Evolutionary conservation across 2,888 invertebrate species (phyloP).

Genomic region (Odontocerum albicorne): DNA sequence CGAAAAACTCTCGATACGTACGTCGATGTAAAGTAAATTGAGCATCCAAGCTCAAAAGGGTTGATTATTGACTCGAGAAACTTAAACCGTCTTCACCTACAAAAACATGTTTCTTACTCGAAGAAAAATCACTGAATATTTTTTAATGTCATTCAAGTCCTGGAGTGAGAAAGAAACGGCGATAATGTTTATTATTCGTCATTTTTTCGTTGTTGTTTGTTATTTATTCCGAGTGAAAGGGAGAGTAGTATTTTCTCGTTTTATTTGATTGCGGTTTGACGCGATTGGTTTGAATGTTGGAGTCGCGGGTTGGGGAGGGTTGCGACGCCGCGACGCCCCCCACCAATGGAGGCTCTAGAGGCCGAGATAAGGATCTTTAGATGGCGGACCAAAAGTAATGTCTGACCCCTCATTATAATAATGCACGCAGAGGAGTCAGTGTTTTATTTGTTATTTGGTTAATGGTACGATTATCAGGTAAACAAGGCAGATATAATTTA

Average conservation of each 20-base stretch:
- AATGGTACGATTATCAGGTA: neutral
- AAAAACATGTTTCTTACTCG: neutral
- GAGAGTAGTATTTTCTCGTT: slow-evolving; percentile 16
- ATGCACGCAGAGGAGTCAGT: neutral
- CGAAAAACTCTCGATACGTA: slow-evolving; percentile 1
- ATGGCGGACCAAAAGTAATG: slow-evolving; percentile 55
- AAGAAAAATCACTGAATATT: neutral
- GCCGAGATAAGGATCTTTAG: slow-evolving; percentile 57
- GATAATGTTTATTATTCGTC: slow-evolving; percentile 13
- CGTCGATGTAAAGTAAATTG: neutral
- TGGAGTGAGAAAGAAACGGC: slow-evolving; percentile 1
- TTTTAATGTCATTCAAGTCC: neutral
- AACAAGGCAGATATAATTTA: neutral
- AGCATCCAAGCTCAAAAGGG: neutral
- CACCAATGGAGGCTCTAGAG: slow-evolving; percentile 57
- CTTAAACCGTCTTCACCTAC: neutral
- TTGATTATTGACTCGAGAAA: neutral
- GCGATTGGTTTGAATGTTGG: slow-evolving; percentile 14
- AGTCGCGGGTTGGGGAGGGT: slow-evolving; percentile 38
- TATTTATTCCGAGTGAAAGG: slow-evolving; percentile 15
- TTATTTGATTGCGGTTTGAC: slow-evolving; percentile 20
- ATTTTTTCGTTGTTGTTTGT: slow-evolving; percentile 13
- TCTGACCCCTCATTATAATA: slow-evolving; percentile 1
- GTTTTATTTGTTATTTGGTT: neutral
- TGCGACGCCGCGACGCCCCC: slow-evolving; percentile 45